These are phyloP conservation scores for Leptogaster cylindrica DNA, from an alignment of 2,888 invertebrate species.

Conservation along the genomic window DNA sequence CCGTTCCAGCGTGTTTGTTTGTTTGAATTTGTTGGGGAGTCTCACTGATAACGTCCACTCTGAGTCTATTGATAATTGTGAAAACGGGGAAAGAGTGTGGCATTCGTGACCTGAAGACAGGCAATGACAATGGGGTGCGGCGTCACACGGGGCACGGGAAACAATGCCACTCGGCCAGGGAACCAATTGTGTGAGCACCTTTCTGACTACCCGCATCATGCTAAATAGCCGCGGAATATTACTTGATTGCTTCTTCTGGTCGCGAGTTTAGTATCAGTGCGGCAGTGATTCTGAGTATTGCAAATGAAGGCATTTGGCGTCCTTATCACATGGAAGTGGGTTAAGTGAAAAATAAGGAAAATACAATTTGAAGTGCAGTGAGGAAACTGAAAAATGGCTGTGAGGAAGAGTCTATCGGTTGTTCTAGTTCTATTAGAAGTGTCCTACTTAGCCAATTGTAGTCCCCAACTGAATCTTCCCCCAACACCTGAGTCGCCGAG, in stretches of 20 bases:
- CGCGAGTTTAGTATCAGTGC: conserved; percentile 16
- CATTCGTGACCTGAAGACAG: background rate
- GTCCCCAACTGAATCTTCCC: conserved; percentile 66
- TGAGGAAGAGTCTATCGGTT: background rate
- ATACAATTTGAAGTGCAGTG: background rate
- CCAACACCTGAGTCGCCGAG: conserved; percentile 59
- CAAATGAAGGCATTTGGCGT: background rate
- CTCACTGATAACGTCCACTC: too few species aligned
- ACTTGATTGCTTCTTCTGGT: background rate
- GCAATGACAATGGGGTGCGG: conserved; percentile 5
- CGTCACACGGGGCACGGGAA: conserved; percentile 35
- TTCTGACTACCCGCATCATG: conserved; percentile 27
- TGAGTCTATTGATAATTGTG: too few species aligned
- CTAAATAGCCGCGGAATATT: conserved; percentile 6
- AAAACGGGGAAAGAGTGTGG: too few species aligned
- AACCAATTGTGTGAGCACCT: conserved; percentile 15
- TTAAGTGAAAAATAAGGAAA: background rate
- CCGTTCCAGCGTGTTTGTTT: too few species aligned
- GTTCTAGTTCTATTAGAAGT: background rate
- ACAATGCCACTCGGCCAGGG: conserved; percentile 41
- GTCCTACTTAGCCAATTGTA: background rate
- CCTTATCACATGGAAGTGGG: background rate
- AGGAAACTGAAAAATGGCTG: background rate
- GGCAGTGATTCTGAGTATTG: conserved; percentile 11
- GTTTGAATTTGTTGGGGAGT: too few species aligned